Conservation (phyloP, 2,113 vertebrate genomes). For the Cyphomyrus plagiostoma region DNA sequence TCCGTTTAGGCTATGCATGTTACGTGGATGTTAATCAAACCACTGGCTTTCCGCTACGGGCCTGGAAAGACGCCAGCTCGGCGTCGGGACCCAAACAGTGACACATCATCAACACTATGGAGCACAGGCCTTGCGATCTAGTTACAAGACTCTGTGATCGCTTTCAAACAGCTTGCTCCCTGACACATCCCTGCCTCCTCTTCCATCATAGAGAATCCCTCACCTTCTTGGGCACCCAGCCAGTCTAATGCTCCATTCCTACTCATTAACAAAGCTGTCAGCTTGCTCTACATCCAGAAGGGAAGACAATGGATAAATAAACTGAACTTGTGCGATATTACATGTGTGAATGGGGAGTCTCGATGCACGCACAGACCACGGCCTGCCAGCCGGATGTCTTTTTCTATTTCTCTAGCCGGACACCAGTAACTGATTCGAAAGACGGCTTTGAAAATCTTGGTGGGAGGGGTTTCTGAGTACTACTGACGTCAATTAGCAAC, state of each 20-base stretch:
- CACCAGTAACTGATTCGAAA: background rate
- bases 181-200: background rate
- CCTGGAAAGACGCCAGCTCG: background rate
- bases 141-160: background rate
- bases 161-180: background rate
- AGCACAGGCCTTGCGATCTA: background rate
- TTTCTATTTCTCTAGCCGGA: background rate
- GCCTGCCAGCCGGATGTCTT: background rate
- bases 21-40: background rate
- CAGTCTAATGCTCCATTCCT: background rate
- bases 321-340: background rate
- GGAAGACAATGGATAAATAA: background rate
- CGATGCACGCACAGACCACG: background rate
- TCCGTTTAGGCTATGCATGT: background rate
- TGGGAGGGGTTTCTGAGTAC: background rate
- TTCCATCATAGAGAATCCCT: background rate
- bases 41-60: background rate
- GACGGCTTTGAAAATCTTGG: background rate
- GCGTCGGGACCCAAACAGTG: background rate
- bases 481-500: background rate
- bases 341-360: background rate
- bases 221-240: background rate
- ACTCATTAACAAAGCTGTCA: background rate
- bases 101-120: background rate
- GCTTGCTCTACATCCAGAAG: background rate